Evolutionary conservation across 2,888 invertebrate genomes (phyloP), one percentile per base, ranked within the genome.

Genomic region (Cosmia trapezina): DNA sequence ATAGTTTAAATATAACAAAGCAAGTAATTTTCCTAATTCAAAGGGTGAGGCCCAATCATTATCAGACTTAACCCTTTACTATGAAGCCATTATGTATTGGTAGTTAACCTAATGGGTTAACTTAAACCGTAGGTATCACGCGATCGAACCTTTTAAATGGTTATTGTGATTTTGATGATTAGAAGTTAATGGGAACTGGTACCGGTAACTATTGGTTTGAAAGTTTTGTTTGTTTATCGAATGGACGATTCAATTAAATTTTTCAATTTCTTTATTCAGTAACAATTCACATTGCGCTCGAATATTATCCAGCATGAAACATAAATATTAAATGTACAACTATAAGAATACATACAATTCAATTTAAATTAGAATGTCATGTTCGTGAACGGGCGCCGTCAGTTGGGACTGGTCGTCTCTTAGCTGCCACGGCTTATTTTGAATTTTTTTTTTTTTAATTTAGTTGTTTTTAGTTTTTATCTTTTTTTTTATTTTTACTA

Each of bases 71-170:
- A 94, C 93, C 94, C 94, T 86, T 94, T 92, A 76, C 91, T 87
- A 92, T 93, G 90, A 91, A 94, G 94, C 91, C 93, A 95, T 95
- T 95, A 94, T 92, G 91, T 90, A 90, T 90, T 80, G 86, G 83
- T 91, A 90, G 92, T 63, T 70, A 68, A 51, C 49, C 49, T 90
- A 90, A 90, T 80, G 86, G 84, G 92, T 93, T 85, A 88, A 89
- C 89, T 93, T 94, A 89, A 88, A 70, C 87, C 84, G 84, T 79
- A 74, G 85, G 84, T 86, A 88, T 88, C 95, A 95, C 94, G 94
- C 94, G 92, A 94, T 93, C 89, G 88, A 83, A 87, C 75, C 61
- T 86, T 85, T 83, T 85, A 84, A 78, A 83, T 79, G 33, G 81
- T 81, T 78, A 80, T 80, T 77, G 65, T 81, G 85, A 86, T 82